phyloP scores from a whole-genome alignment of 2,888 invertebrate genomes.

The Pristionchus maxplancki region DNA sequence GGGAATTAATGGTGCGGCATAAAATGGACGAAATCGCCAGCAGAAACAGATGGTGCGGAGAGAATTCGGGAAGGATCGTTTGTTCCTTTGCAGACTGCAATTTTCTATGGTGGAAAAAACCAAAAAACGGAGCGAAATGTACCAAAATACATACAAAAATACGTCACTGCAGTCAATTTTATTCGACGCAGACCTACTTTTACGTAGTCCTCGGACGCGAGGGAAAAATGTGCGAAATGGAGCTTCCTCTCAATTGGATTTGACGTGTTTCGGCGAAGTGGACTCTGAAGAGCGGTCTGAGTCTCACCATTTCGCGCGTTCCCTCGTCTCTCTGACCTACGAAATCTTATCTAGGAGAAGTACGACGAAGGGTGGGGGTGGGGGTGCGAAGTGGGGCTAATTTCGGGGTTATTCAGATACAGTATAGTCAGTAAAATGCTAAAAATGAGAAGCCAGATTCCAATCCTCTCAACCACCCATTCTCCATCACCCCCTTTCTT shows the following conservation, averaged over 20 bases:
- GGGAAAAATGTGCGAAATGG: constrained; percentile 19
- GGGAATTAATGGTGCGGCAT: background rate
- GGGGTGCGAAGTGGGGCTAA: background rate
- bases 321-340: background rate
- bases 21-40: background rate
- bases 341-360: no score
- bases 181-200: background rate
- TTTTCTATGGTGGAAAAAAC: no score
- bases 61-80: background rate
- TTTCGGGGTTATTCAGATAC: background rate
- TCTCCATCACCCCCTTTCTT: background rate
- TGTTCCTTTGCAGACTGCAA: background rate
- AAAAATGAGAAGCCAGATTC: background rate
- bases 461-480: background rate
- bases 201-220: background rate
- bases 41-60: background rate
- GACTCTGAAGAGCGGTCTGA: background rate
- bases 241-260: constrained; percentile 8
- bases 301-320: background rate
- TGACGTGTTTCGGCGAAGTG: background rate
- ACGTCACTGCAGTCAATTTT: no score
- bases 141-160: no score
- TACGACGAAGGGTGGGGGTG: background rate
- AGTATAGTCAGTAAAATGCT: background rate
- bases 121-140: no score